Evolutionary conservation across 2,888 invertebrate genomes (phyloP).

Genomic region (Torymus aiolomorphi): DNA sequence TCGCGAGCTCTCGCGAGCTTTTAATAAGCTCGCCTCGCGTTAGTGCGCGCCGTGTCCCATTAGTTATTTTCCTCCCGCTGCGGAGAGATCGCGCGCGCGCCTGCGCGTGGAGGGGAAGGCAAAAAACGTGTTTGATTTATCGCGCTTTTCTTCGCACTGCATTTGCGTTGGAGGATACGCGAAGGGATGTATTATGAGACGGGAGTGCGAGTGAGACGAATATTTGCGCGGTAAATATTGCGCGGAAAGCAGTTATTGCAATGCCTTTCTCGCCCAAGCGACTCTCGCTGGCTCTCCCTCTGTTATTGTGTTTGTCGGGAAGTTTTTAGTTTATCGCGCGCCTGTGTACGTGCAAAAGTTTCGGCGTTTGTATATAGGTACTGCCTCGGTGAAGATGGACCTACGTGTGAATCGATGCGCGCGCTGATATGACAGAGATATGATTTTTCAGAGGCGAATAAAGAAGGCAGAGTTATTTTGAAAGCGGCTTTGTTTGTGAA

Average conservation of each 20-base stretch:
- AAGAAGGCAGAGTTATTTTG: no score
- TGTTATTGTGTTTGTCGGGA: conserved; percentile 28
- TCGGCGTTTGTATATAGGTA: background rate
- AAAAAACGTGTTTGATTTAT: conserved; percentile 38
- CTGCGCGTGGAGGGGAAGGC: background rate
- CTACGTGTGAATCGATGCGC: conserved; percentile 19
- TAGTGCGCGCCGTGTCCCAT: background rate
- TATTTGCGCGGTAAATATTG: conserved; percentile 39
- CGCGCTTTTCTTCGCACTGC: conserved; percentile 24
- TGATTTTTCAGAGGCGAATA: background rate
- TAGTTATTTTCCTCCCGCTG: conserved; percentile 30
- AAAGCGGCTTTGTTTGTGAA: no score
- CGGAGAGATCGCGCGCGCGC: background rate
- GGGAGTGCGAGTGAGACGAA: background rate
- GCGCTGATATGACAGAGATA: background rate
- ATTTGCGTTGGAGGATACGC: conserved; percentile 1
- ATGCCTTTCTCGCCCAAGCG: conserved; percentile 9
- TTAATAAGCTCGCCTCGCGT: conserved; percentile 8
- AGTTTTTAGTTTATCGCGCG: conserved; percentile 31
- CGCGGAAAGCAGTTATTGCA: conserved; percentile 40
- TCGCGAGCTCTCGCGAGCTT: background rate
- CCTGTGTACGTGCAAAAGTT: conserved; percentile 16
- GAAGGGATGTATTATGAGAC: no score
- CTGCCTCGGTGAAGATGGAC: background rate
- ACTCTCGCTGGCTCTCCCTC: background rate